Evolutionary conservation across 2,797 vertebrate genomes (phyloP).

Genomic region (Peromyscus eremicus): DNA sequence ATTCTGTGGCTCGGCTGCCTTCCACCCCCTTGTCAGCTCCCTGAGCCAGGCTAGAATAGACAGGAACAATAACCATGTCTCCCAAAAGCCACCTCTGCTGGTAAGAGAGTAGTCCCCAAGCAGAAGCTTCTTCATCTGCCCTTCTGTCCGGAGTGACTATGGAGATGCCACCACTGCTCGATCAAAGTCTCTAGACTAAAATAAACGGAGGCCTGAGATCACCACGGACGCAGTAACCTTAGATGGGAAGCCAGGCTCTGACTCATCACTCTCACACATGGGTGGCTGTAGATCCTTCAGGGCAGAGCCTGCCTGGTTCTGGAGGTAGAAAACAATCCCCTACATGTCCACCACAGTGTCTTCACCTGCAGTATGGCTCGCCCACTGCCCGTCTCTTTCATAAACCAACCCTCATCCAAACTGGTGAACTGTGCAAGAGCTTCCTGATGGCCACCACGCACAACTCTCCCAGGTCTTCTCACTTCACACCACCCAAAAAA

Average conservation of each 20-base stretch:
- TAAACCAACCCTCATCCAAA: constrained; percentile 6
- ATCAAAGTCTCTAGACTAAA: not conserved
- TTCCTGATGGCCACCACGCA: not conserved
- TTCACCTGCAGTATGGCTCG: not conserved
- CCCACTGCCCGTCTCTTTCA: not conserved
- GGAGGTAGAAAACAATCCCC: not conserved
- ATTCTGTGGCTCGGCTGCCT: not conserved
- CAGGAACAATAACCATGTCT: not conserved
- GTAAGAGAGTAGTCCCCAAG: not conserved
- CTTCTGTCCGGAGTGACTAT: constrained; percentile 12
- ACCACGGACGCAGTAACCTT: not conserved
- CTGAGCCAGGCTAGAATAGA: not conserved
- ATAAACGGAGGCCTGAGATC: not conserved
- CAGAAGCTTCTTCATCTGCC: constrained; percentile 1
- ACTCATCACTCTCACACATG: not conserved
- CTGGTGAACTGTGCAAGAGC: not conserved
- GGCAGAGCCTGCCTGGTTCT: not conserved
- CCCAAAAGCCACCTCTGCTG: not conserved
- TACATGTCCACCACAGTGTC: not conserved
- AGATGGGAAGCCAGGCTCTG: not conserved
- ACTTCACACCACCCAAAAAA: not conserved
- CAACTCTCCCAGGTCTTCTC: not conserved
- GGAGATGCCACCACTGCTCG: not conserved
- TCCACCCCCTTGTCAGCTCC: not conserved
- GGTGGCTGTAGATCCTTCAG: not conserved